Percentiles rank a stretch among this genome's conserved stretches.
phyloP scores from a whole-genome alignment of 35 echinoderm and acorn worm species.

The Amphiura filiformis region DNA sequence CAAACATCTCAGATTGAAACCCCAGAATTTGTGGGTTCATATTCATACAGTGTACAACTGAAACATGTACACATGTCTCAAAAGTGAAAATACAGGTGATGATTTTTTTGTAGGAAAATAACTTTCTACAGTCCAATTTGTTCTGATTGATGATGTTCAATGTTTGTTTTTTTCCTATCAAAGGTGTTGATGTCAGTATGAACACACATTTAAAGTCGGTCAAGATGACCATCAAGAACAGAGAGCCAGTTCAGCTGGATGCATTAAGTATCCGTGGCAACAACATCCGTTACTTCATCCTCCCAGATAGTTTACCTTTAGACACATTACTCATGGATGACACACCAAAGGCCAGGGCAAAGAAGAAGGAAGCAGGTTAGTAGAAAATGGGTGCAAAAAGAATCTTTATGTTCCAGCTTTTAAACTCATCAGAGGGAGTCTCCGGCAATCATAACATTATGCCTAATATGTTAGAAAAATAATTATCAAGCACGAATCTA shows the following conservation, averaged over 20 bases:
- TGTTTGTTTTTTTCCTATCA: slow-evolving; percentile 2
- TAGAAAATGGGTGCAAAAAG: slow-evolving; percentile 5
- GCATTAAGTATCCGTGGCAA: slow-evolving; percentile 91
- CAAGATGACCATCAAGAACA: slow-evolving; percentile 95
- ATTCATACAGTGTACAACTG: too few species aligned
- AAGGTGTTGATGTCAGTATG: slow-evolving; percentile 98
- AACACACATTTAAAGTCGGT: slow-evolving; percentile 93
- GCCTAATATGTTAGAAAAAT: too few species aligned
- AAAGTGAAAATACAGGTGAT: too few species aligned
- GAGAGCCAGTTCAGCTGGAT: slow-evolving; percentile 82
- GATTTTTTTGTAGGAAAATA: too few species aligned
- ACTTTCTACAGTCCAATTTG: too few species aligned
- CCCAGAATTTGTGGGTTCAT: too few species aligned
- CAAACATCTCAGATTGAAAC: too few species aligned
- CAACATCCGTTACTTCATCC: slow-evolving; percentile 98
- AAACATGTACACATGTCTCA: too few species aligned
- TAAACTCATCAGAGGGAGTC: neutral
- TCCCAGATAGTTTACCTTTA: slow-evolving; percentile 92
- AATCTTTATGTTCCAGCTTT: neutral
- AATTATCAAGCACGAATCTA: too few species aligned
- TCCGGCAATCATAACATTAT: too few species aligned
- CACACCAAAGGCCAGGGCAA: slow-evolving; percentile 84
- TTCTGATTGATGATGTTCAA: too few species aligned
- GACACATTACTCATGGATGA: slow-evolving; percentile 93
- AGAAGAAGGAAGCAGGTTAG: slow-evolving; percentile 90